Conservation (phyloP, 2,888 invertebrate genomes). For the Lasioglossum villosulum region DNA sequence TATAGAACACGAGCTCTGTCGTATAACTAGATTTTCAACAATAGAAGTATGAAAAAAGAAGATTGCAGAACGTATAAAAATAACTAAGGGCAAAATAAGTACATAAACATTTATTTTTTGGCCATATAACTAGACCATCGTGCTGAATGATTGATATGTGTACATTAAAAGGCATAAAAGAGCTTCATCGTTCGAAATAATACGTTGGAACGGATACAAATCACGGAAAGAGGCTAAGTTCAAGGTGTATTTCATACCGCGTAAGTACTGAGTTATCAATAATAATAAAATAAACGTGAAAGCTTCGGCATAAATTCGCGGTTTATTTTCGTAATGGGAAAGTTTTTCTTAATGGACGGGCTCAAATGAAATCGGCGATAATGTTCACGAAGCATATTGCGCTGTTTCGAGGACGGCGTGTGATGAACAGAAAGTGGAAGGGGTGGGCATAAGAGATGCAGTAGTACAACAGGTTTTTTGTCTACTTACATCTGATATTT, state of each 20-base stretch:
- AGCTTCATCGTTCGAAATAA: conserved; percentile 62
- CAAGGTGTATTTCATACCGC: conserved; percentile 52
- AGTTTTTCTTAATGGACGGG: not conserved
- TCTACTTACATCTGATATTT: conserved; percentile 94
- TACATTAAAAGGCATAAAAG: not conserved
- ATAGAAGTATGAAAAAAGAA: conserved; percentile 23
- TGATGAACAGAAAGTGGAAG: conserved; percentile 59
- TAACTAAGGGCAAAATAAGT: not conserved
- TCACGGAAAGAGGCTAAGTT: conserved; percentile 54
- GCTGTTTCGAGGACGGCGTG: conserved; percentile 68
- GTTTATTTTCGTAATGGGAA: not conserved
- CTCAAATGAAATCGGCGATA: conserved; percentile 35
- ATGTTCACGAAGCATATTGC: conserved; percentile 73
- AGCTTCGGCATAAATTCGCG: conserved; percentile 7
- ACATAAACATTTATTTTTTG: conserved; percentile 17
- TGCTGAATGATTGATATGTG: not conserved
- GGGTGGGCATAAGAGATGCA: conserved; percentile 54
- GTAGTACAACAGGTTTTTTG: conserved; percentile 66
- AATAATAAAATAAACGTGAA: conserved; percentile 24
- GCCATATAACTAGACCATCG: conserved; percentile 5
- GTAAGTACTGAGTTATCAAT: conserved; percentile 35
- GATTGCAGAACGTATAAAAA: conserved; percentile 19
- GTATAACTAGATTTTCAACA: conserved; percentile 34
- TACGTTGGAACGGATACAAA: conserved; percentile 55
- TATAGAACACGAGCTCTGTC: conserved; percentile 18